These are phyloP conservation scores for Euwallacea fornicatus DNA, from an alignment of 1,140 invertebrate species.

Conservation along the genomic window DNA sequence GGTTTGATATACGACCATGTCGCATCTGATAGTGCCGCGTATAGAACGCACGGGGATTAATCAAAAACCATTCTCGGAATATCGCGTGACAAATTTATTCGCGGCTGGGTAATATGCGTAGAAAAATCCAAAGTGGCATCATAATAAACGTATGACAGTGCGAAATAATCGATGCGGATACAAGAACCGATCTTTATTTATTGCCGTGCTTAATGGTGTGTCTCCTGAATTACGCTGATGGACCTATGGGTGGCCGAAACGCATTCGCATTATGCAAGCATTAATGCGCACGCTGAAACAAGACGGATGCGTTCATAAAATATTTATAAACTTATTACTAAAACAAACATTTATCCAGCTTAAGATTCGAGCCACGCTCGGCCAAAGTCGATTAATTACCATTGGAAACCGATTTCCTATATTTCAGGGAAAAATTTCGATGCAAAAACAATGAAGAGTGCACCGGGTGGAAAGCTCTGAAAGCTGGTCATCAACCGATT, in stretches of 20 bases:
- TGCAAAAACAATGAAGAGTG: constrained; percentile 1
- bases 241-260: constrained; percentile 11
- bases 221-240: constrained; percentile 27
- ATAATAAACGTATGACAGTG: constrained; percentile 33
- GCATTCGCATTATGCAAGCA: constrained; percentile 13
- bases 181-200: constrained; percentile 27
- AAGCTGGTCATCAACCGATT: constrained; percentile 17
- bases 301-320: constrained; percentile 34
- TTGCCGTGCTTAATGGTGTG: constrained; percentile 22
- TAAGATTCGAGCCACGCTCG: constrained; percentile 27
- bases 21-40: constrained; percentile 35
- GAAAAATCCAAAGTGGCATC: constrained; percentile 32
- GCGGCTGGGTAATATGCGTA: constrained; percentile 27
- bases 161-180: constrained; percentile 30
- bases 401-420: neutral
- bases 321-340: constrained; percentile 41
- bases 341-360: constrained; percentile 37
- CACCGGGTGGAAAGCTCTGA: neutral
- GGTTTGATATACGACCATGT: constrained; percentile 32
- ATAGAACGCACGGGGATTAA: constrained; percentile 37
- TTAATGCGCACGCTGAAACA: constrained; percentile 25
- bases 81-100: constrained; percentile 37
- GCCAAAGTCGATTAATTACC: constrained; percentile 29
- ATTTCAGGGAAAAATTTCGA: neutral
- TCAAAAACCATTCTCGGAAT: constrained; percentile 40